A percentile compares a stretch with the other conserved stretches of the same genome.
Evolutionary conservation across 2,113 vertebrate species (phyloP).

Genomic region (Zosterops hypoxanthus): DNA sequence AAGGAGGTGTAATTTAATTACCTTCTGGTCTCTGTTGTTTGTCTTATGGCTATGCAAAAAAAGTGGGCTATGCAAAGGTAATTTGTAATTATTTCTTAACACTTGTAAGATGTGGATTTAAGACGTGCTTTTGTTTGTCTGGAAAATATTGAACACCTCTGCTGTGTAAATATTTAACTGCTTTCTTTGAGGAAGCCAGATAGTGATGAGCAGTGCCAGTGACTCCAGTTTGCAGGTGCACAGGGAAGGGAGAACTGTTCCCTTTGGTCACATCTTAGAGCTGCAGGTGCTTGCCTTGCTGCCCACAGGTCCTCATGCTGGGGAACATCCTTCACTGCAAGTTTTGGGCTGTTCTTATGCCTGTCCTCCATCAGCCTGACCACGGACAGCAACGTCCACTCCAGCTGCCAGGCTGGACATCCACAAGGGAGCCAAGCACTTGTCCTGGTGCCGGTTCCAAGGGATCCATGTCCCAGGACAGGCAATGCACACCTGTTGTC

Average conservation of each 20-base stretch:
- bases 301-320: slow-evolving; percentile 84
- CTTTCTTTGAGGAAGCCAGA: neutral
- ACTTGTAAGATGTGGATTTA: neutral
- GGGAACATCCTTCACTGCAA: slow-evolving; percentile 86
- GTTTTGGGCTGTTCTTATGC: slow-evolving; percentile 85
- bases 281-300: neutral
- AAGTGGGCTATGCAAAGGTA: neutral
- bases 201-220: neutral
- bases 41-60: no score
- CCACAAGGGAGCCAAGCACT: slow-evolving; percentile 84
- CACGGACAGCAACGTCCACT: slow-evolving; percentile 87
- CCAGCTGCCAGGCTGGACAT: slow-evolving; percentile 86
- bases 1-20: slow-evolving; percentile 11
- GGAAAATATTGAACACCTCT: neutral
- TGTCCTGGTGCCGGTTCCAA: slow-evolving; percentile 73
- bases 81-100: slow-evolving; percentile 9
- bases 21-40: neutral
- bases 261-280: neutral
- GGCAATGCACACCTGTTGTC: neutral
- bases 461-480: neutral
- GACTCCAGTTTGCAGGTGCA: neutral
- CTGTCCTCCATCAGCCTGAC: slow-evolving; percentile 85
- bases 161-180: neutral
- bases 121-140: neutral
- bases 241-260: neutral